Percentiles rank a stretch among this genome's conserved stretches.
Evolutionary conservation across 2,113 vertebrate genomes (phyloP).

Genomic region (Charadrius vociferus): DNA sequence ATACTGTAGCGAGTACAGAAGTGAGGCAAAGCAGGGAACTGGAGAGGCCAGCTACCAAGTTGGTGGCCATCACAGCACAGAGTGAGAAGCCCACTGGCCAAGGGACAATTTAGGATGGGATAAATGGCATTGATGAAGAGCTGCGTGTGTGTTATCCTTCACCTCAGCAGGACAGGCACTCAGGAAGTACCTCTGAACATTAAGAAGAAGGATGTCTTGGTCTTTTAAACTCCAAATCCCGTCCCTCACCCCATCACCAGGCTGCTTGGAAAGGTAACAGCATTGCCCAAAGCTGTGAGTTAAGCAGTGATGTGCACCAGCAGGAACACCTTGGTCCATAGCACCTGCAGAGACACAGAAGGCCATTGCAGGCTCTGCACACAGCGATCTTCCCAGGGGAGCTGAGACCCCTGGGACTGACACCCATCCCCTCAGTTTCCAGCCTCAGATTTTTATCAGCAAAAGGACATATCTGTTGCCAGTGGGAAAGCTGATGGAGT

Average conservation of each 20-base stretch:
- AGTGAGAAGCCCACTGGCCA: background rate
- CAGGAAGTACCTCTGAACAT: background rate
- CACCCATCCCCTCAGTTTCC: background rate
- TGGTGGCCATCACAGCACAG: background rate
- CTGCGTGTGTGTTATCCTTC: background rate
- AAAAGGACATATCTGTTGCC: background rate
- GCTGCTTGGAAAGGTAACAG: background rate
- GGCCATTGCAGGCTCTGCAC: background rate
- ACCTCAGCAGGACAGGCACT: background rate
- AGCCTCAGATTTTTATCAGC: background rate
- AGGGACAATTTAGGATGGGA: background rate
- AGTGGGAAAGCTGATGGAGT: background rate
- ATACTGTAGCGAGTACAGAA: background rate
- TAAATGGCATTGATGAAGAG: background rate
- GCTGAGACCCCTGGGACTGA: background rate
- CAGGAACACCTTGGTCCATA: background rate
- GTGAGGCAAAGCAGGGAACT: background rate
- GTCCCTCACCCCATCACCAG: background rate
- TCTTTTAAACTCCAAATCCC: background rate
- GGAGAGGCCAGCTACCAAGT: background rate
- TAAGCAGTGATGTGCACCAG: background rate
- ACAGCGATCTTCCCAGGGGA: background rate
- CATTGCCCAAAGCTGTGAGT: background rate
- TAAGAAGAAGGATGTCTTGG: background rate
- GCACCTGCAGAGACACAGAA: background rate